Base-by-base conservation (phyloP, 2,113 vertebrate genomes). In the Hypomesus transpacificus region DNA sequence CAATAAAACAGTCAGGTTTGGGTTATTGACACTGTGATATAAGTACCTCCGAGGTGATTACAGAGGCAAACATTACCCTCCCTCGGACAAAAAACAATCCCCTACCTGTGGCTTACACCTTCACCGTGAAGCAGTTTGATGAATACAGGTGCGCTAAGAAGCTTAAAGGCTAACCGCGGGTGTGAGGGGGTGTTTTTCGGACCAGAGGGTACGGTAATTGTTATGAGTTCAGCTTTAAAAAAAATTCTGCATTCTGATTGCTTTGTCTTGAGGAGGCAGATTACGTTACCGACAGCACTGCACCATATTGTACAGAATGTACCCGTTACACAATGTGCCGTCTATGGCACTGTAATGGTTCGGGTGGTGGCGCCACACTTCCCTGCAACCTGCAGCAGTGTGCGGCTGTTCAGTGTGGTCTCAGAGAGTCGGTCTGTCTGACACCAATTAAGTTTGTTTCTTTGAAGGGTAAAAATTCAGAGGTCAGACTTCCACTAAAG, bases 51-150 rank as follows among this genome's bases (percentile, higher is more conserved):
- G 51, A 24, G 46, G 77, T 62, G 84, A 84, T 87, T 78, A 85
- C n/a, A 68, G 76, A 70, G 68, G 71, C 78, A 87, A 87, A 87
- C 82, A 80, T 63, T 59, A 61, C 74, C 75, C 74, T 78, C 80
- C 46, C 80, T 79, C 60, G 3, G 70, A 63, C 63, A 82, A 69
- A 66, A 66, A 69, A 71, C 83, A 79, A 75, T 79, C 75, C 52
- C 68, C 71, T 74, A 86, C 80, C 84, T 86, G 81, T 65, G 83
- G 82, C 74, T 83, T 82, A 80, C 78, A 84, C 59, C 64, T 11
- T 14, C 14, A 39, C 70, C 66, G 60, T 20, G 22, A 54, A 60
- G 74, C 78, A 66, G 76, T 80, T 72, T 71, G 73, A 81, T 81
- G 68, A 85, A 74, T 26, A 66, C 73, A 77, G 64, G 70, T 57